phyloP scores from a whole-genome alignment of 2,888 invertebrate species.

The Macaria notata region DNA sequence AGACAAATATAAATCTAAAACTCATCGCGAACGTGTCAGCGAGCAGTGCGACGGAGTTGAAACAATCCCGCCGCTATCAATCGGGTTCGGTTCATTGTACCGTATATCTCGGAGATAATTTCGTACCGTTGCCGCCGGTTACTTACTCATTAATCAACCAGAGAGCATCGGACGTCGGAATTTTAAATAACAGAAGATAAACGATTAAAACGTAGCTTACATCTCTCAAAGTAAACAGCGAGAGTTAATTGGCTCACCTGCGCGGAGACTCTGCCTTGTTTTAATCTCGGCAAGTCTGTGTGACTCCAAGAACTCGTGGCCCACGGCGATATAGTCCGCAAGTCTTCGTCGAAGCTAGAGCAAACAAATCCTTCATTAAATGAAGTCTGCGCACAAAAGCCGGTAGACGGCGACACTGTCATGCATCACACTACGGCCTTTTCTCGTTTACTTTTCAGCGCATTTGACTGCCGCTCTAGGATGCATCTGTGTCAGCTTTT shows the following conservation, averaged over 20 bases:
- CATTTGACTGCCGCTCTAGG: constrained; percentile 22
- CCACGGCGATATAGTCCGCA: constrained; percentile 88
- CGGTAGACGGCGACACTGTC: constrained; percentile 9
- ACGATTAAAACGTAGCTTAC: constrained; percentile 1
- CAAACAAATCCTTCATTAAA: constrained; percentile 32
- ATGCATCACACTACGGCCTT: constrained; percentile 3
- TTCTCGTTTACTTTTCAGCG: constrained; percentile 21
- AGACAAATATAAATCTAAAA: constrained; percentile 10
- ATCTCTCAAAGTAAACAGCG: constrained; percentile 3
- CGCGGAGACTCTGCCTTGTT: constrained; percentile 88
- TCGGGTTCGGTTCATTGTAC: constrained; percentile 44
- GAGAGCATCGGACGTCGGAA: constrained; percentile 14
- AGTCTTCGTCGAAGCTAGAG: constrained; percentile 83
- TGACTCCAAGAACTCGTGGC: constrained; percentile 90
- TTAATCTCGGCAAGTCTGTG: constrained; percentile 88
- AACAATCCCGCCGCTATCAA: constrained; percentile 44
- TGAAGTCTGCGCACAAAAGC: constrained; percentile 17
- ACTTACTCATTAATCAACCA: constrained; percentile 25
- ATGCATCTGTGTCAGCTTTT: constrained; percentile 26
- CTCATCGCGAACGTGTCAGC: constrained; percentile 22
- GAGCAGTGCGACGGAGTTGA: constrained; percentile 43
- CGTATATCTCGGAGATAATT: constrained; percentile 36
- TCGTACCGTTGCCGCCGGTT: constrained; percentile 22
- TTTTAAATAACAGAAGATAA: constrained; percentile 15
- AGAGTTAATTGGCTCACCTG: constrained; percentile 75